A percentile compares a stretch with the other conserved stretches of the same genome.
phyloP scores from a whole-genome alignment of 2,113 vertebrate genomes.

The Callocephalon fimbriatum region DNA sequence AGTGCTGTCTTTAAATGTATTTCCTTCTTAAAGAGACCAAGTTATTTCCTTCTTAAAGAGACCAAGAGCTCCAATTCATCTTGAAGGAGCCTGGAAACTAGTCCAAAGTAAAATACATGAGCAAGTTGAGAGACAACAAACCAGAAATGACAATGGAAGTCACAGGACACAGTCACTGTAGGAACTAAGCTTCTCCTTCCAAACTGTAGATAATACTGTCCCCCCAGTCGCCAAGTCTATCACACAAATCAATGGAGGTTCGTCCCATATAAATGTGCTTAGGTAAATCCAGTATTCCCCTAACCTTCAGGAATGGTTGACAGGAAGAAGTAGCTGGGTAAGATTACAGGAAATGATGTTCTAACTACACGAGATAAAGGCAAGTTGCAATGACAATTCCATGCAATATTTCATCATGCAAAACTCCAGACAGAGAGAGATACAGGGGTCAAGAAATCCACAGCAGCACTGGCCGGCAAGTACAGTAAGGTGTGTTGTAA shows the following conservation, averaged over 20 bases:
- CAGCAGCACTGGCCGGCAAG: background rate
- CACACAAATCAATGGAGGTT: background rate
- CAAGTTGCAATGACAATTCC: background rate
- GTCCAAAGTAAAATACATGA: background rate
- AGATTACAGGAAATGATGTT: background rate
- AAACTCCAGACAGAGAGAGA: background rate
- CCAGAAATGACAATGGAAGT: background rate
- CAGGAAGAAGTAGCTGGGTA: background rate
- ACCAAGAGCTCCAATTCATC: background rate
- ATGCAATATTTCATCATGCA: background rate
- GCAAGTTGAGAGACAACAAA: background rate
- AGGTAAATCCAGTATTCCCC: background rate
- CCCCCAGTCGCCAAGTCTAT: background rate
- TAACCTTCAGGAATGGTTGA: background rate
- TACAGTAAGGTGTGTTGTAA: background rate
- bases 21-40: background rate
- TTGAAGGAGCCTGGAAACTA: background rate
- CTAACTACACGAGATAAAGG: background rate
- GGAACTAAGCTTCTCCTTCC: background rate
- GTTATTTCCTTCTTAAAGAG: background rate
- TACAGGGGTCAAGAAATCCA: background rate
- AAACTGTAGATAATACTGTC: background rate
- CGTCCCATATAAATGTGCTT: accelerated
- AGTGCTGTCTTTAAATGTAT: background rate
- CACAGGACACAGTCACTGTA: background rate